Evolutionary conservation across 2,797 vertebrate genomes (phyloP).

Genomic region (Chelonia mydas): DNA sequence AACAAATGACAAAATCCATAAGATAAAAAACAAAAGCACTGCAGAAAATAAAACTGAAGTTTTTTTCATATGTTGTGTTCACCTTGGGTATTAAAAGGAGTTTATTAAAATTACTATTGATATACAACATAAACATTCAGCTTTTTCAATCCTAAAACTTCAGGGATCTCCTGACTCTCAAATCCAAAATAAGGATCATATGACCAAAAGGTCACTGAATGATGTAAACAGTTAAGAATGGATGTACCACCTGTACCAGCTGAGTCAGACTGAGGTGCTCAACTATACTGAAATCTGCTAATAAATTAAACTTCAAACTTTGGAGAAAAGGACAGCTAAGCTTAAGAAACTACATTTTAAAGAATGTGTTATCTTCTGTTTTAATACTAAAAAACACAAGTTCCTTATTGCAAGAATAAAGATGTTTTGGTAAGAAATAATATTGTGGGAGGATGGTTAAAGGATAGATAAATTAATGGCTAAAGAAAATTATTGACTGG

Average conservation of each 20-base stretch:
- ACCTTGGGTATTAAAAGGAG: background rate
- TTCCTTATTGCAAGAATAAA: background rate
- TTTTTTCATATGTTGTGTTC: background rate
- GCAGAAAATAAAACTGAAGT: background rate
- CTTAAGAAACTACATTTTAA: background rate
- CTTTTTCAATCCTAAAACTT: constrained; percentile 18
- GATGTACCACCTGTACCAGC: constrained; percentile 33
- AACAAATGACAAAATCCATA: constrained; percentile 43
- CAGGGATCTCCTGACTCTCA: constrained; percentile 1
- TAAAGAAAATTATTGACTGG: background rate
- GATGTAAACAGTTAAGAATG: constrained; percentile 46
- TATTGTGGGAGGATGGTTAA: background rate
- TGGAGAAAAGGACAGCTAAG: background rate
- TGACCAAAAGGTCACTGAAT: constrained; percentile 31
- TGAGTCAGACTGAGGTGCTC: constrained; percentile 30
- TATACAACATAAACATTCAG: background rate
- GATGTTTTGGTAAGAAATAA: background rate
- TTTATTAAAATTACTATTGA: background rate
- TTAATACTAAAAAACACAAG: background rate
- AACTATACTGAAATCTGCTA: constrained; percentile 13
- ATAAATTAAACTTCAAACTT: constrained; percentile 7
- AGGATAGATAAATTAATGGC: background rate
- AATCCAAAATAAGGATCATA: constrained; percentile 42
- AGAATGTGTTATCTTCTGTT: background rate
- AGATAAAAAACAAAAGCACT: background rate